Percentiles rank a stretch among this genome's conserved stretches.
These are phyloP conservation scores for Zophobas atratus DNA, from an alignment of 1,140 invertebrate species.

Conservation along the genomic window DNA sequence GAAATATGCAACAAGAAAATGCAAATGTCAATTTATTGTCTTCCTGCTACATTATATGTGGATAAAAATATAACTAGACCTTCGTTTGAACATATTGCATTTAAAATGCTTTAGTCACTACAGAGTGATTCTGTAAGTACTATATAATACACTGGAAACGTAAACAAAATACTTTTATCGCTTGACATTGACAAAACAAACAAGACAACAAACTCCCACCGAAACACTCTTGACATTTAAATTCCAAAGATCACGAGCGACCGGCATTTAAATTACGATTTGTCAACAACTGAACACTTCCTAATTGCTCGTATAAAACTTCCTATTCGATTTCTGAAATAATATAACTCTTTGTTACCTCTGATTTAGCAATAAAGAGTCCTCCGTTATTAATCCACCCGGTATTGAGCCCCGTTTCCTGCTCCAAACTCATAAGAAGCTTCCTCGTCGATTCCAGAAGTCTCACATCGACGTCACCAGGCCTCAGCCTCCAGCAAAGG, in stretches of 20 bases:
- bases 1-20: no score
- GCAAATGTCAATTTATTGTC: no score
- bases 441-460: constrained; percentile 79
- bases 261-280: not conserved
- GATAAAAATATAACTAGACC: no score
- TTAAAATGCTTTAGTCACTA: no score
- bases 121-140: no score
- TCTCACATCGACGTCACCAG: constrained; percentile 86
- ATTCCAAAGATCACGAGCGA: not conserved
- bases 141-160: no score
- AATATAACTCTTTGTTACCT: constrained; percentile 68
- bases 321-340: not conserved
- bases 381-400: constrained; percentile 93
- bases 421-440: constrained; percentile 79
- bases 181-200: not conserved
- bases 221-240: not conserved
- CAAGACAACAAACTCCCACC: not conserved
- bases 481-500: constrained; percentile 84
- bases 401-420: constrained; percentile 85
- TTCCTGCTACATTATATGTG: no score
- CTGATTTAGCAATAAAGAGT: constrained; percentile 85
- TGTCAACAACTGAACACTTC: not conserved
- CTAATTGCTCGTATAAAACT: not conserved
- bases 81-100: no score
- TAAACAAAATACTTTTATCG: not conserved